A percentile compares a stretch with the other conserved stretches of the same genome.
Conservation (phyloP, 2,888 invertebrate genomes). For the Tromatobia lineatoria region DNA sequence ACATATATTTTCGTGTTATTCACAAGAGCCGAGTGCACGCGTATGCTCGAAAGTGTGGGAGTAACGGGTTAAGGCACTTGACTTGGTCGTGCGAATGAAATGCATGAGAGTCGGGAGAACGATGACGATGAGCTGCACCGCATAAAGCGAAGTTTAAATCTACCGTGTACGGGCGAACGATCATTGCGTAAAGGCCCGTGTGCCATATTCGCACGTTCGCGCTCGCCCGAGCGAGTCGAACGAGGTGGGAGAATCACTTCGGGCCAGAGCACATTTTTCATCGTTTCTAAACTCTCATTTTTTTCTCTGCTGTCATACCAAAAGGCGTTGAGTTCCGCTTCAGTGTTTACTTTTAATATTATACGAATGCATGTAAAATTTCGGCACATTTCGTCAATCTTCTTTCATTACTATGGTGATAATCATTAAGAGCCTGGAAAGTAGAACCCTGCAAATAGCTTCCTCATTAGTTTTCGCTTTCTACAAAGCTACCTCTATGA, state of each 20-base stretch:
- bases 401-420: no score
- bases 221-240: constrained; percentile 7
- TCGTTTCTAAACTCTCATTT: not conserved
- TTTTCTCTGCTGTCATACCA: not conserved
- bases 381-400: no score
- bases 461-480: no score
- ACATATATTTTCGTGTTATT: not conserved
- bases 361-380: no score
- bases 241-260: constrained; percentile 29
- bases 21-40: constrained; percentile 40
- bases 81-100: constrained; percentile 58
- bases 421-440: no score
- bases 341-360: no score
- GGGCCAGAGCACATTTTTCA: constrained; percentile 20
- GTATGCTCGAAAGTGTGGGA: constrained; percentile 43
- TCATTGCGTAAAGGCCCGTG: constrained; percentile 35
- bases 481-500: no score
- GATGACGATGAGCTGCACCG: constrained; percentile 18
- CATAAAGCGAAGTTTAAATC: constrained; percentile 18
- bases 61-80: constrained; percentile 54
- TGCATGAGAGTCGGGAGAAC: constrained; percentile 32
- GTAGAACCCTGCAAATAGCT: no score
- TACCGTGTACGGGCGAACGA: constrained; percentile 38
- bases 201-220: constrained; percentile 28
- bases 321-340: not conserved